These are phyloP conservation scores for Bos taurus DNA, from an alignment of 2,113 vertebrate genomes.

Conservation along the genomic window ARS-UCD2.0 NC_037348.1:65871501-65872000, in stretches of 20 bases:
- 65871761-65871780: background rate
- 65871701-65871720: background rate
- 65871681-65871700: background rate
- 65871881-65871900: fast-evolving
- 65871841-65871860: background rate
- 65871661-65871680: background rate
- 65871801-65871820: background rate
- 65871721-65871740: background rate
- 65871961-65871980: background rate
- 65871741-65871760: background rate
- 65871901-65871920: no score
- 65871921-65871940: background rate
- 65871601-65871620: background rate
- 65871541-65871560: background rate
- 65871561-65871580: background rate
- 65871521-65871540: background rate
- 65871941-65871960: background rate
- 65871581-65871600: background rate
- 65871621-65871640: background rate
- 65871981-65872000: background rate
- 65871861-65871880: no score
- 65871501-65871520: background rate
- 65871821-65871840: background rate
- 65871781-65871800: background rate
- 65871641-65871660: background rate